Conservation (phyloP, 2,888 invertebrate species). For the Drosophila rellima region DNA sequence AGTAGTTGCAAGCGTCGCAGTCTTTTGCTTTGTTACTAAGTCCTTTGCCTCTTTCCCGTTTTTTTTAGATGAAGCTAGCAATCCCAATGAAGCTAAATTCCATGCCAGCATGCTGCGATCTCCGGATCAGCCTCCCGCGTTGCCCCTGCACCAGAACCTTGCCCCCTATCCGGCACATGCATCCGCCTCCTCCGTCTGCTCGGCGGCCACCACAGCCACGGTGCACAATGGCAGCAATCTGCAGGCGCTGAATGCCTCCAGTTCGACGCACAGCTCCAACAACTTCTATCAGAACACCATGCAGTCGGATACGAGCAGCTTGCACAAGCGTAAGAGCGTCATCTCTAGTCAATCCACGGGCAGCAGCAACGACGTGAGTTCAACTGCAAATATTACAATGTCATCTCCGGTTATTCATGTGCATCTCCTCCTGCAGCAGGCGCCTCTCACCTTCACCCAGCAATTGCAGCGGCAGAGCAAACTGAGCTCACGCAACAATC, state of each 20-base stretch:
- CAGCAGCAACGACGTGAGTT: slow-evolving; percentile 86
- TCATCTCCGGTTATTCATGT: too few relatives aligned
- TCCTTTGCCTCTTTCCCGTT: neutral
- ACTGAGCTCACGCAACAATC: slow-evolving; percentile 85
- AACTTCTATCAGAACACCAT: slow-evolving; percentile 86
- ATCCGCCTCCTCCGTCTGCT: slow-evolving; percentile 82
- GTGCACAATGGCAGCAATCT: slow-evolving; percentile 82
- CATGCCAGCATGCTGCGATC: slow-evolving; percentile 85
- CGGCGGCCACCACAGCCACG: slow-evolving; percentile 83
- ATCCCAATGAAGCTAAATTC: slow-evolving; percentile 84
- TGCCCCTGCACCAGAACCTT: slow-evolving; percentile 82
- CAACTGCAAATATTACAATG: too few relatives aligned
- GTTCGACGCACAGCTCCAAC: slow-evolving; percentile 86
- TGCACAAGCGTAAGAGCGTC: slow-evolving; percentile 86
- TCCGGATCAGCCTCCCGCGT: slow-evolving; percentile 85
- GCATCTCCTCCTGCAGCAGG: slow-evolving; percentile 69
- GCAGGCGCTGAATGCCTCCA: slow-evolving; percentile 84
- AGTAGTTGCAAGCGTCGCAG: slow-evolving; percentile 27
- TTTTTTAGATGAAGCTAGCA: slow-evolving; percentile 84
- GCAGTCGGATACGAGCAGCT: slow-evolving; percentile 86
- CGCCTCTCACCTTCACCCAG: slow-evolving; percentile 95
- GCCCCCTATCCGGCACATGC: slow-evolving; percentile 77
- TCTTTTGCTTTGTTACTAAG: slow-evolving; percentile 55
- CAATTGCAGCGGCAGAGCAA: slow-evolving; percentile 90
- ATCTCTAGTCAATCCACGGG: slow-evolving; percentile 86